A percentile compares a stretch with the other conserved stretches of the same genome.
phyloP scores from a whole-genome alignment of 2,797 vertebrate species.

The Manis javanica region DNA sequence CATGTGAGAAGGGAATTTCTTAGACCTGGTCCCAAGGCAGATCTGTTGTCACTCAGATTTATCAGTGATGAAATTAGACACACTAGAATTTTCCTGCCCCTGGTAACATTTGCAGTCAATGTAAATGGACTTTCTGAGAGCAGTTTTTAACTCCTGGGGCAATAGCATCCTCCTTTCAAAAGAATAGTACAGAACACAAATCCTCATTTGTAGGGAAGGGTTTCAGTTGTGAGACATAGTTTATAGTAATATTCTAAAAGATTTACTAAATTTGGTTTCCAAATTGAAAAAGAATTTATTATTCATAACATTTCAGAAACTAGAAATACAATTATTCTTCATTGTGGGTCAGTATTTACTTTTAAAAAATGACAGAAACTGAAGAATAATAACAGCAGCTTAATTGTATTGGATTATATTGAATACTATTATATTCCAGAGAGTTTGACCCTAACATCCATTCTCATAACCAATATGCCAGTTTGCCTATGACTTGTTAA shows the following conservation, averaged over 20 bases:
- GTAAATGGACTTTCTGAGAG: background rate
- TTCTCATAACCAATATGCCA: background rate
- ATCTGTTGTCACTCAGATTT: background rate
- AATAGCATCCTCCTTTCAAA: background rate
- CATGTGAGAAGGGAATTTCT: background rate
- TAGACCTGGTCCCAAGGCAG: background rate
- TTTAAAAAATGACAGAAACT: background rate
- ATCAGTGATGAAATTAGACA: background rate
- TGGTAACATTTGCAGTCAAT: background rate
- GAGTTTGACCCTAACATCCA: background rate
- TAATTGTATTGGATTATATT: background rate
- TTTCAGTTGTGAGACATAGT: slow-evolving; percentile 10
- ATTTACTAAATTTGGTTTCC: background rate
- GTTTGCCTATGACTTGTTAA: background rate
- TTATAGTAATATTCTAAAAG: background rate
- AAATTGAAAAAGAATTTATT: background rate
- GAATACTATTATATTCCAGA: background rate
- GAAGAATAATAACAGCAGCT: background rate
- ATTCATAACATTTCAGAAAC: background rate
- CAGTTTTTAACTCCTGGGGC: background rate
- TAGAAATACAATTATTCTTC: background rate
- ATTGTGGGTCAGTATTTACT: background rate
- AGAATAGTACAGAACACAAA: background rate
- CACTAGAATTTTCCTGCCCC: background rate
- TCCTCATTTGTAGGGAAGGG: background rate